Base-by-base conservation (phyloP, 2,113 vertebrate genomes). In the Nycticryphes semicollaris region DNA sequence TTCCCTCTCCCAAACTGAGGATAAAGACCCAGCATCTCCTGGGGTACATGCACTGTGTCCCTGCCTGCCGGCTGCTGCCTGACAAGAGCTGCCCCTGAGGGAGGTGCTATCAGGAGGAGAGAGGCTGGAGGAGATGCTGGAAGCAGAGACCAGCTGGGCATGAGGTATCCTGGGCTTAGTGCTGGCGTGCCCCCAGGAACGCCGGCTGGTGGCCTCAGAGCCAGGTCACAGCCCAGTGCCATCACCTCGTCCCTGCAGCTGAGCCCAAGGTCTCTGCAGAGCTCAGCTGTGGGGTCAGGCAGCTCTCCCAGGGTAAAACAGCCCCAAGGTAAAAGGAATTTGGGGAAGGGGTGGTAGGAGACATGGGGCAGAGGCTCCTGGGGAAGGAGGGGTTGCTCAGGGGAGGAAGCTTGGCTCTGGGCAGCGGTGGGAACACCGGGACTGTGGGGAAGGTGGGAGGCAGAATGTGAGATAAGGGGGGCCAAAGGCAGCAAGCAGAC, bases 161-260 rank as follows among this genome's bases (percentile, higher is more conserved):
- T 0, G 1, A 20, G 1, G 4, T 1, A 6, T 27, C 53, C 59
- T 35, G 50, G 74, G 41, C n/a, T 79, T 10, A 5, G 53, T 1
- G 2, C 83, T 86, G 63, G 75, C 11, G 0, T 3, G 50, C 31
- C n/a, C 54, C 63, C 90, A 77, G 70, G 31, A 69, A 85, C 1
- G 4, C 78, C 47, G 70, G 66, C 78, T 64, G 82, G 47, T 18
- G 63, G 82, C 77, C 85, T 59, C 30, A 2, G 56, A 59, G 64
- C 59, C 74, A n/a, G 69, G 77, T 85, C 79, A 53, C 51, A 80
- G 83, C 79, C 67, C 51, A 8, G 2, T 17, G 33, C 47, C 47
- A 56, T 21, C 22, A 0, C 35, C 70, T 67, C 2, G 1, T 43
- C 5, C 54, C 28, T 2, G 2, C n/a, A 89, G n/a, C 43, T 3